Evolutionary conservation across 2,113 vertebrate genomes (phyloP).

Genomic region (Pterocles gutturalis): DNA sequence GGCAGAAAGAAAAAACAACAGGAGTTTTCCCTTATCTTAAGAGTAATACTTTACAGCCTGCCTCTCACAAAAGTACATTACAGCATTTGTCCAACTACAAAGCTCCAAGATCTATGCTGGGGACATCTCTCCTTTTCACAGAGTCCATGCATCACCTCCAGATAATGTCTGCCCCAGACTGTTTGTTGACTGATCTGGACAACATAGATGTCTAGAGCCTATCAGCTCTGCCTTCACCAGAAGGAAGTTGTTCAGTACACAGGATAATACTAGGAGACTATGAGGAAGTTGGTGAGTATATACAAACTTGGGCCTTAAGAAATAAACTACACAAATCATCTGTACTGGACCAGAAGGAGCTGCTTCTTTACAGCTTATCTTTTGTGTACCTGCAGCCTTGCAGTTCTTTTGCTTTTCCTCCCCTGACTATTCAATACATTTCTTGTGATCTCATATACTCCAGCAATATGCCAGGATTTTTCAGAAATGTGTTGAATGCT

Average conservation of each 20-base stretch:
- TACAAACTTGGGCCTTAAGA: not conserved
- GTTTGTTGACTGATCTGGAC: not conserved
- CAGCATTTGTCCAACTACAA: not conserved
- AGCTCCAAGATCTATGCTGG: fast-evolving
- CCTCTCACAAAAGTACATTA: not conserved
- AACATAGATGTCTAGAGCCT: not conserved
- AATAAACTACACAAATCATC: not conserved
- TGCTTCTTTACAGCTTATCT: not conserved
- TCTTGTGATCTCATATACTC: not conserved
- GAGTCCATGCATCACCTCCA: not conserved
- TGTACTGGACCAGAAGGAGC: not conserved
- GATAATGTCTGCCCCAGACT: not conserved
- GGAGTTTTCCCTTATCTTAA: not conserved
- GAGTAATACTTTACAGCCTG: not conserved
- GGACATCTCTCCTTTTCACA: not conserved
- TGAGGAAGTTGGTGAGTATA: not conserved
- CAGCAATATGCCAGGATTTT: not conserved
- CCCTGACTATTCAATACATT: not conserved
- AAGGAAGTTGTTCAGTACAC: not conserved
- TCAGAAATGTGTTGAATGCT: not conserved
- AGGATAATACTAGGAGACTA: not conserved
- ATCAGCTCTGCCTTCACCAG: not conserved
- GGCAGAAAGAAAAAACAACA: not conserved
- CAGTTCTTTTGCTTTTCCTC: not conserved
- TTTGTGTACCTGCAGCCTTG: not conserved